Conservation (phyloP, 2,888 invertebrate genomes). For the Xestobium rufovillosum region DNA sequence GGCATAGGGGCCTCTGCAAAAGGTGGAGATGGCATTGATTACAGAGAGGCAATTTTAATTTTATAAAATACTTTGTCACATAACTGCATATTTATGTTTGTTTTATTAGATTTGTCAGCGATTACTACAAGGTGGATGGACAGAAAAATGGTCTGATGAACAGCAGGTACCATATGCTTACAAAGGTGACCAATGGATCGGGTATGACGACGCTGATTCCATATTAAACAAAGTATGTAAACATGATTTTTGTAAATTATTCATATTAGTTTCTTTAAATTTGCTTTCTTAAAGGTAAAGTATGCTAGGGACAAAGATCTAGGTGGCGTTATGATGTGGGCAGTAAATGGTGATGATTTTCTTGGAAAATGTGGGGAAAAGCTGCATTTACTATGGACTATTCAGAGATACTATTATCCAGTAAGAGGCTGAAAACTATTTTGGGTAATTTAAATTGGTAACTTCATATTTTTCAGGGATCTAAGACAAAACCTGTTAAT, state of each 20-base stretch:
- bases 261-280: no score
- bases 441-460: no score
- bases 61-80: no score
- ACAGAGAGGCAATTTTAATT: no score
- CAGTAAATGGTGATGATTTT: constrained; percentile 17
- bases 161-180: constrained; percentile 28
- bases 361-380: constrained; percentile 11
- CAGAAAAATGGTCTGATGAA: constrained; percentile 26
- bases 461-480: no score
- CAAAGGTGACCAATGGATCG: constrained; percentile 26
- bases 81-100: constrained; percentile 10
- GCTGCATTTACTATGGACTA: not conserved
- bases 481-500: no score
- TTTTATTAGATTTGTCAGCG: constrained; percentile 17
- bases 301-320: constrained; percentile 11
- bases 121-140: constrained; percentile 17
- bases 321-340: constrained; percentile 16
- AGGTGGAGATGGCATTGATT: constrained; percentile 50
- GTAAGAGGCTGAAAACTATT: no score
- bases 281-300: constrained; percentile 8
- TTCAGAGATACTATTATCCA: no score
- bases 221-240: constrained; percentile 1
- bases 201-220: constrained; percentile 22
- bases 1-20: constrained; percentile 10
- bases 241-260: not conserved